Evolutionary conservation across 2,113 vertebrate genomes (phyloP).

Genomic region (Geococcyx californianus): DNA sequence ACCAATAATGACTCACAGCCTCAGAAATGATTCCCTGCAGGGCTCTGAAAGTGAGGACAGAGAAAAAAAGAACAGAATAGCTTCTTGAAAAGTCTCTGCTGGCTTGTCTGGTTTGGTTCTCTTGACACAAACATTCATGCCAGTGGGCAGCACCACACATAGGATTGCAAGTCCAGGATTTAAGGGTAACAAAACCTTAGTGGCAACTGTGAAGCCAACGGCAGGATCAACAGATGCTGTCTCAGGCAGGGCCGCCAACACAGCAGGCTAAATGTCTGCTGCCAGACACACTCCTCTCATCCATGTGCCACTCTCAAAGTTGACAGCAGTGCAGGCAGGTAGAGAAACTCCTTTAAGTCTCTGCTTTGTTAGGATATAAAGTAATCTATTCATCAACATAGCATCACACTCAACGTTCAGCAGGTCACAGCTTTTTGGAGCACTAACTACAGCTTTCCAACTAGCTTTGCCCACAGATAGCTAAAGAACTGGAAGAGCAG

Average conservation of each 20-base stretch:
- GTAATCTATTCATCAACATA: background rate
- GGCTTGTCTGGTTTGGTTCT: background rate
- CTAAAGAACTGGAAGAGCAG: background rate
- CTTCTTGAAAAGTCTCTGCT: background rate
- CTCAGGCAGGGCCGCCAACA: background rate
- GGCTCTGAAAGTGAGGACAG: background rate
- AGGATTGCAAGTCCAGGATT: background rate
- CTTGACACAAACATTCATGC: background rate
- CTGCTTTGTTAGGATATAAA: rapidly evolving
- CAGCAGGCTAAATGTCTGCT: background rate
- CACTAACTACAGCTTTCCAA: background rate
- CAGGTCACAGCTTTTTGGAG: background rate
- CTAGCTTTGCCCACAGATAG: background rate
- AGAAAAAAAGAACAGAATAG: background rate
- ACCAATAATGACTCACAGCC: background rate
- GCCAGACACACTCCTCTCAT: background rate
- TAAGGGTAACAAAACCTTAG: background rate
- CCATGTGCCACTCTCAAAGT: background rate
- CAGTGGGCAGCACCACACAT: background rate
- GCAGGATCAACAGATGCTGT: background rate
- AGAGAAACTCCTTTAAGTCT: background rate
- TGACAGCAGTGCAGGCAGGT: background rate
- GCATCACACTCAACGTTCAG: background rate
- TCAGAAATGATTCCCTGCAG: background rate
- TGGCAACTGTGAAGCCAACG: rapidly evolving